A percentile compares a stretch with the other conserved stretches of the same genome.
Conservation (phyloP, 2,113 vertebrate genomes). For the Phalacrocorax aristotelis region DNA sequence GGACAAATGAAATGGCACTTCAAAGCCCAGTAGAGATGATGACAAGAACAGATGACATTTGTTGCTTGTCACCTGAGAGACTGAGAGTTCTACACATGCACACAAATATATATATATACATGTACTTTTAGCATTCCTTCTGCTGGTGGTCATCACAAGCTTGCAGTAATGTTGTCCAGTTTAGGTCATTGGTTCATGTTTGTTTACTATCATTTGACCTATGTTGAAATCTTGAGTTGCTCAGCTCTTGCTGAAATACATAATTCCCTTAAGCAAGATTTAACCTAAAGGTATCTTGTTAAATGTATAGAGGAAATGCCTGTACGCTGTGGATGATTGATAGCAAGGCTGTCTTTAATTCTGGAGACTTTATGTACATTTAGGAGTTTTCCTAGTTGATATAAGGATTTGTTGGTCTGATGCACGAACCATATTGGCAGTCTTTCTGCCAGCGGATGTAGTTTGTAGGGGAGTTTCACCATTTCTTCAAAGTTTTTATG, state of each 20-base stretch:
- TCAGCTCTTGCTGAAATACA: not conserved
- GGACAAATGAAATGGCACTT: not conserved
- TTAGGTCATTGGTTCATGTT: not conserved
- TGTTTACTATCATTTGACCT: slow-evolving; percentile 37
- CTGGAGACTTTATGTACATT: not conserved
- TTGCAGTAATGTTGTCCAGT: not conserved
- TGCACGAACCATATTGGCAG: not conserved
- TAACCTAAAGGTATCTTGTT: not conserved
- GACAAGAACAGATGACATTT: not conserved
- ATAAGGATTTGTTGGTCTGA: not conserved
- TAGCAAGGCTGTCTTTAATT: not conserved
- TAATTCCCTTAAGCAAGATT: not conserved
- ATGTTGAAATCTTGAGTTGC: slow-evolving; percentile 11
- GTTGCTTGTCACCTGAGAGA: not conserved
- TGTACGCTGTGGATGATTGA: not conserved
- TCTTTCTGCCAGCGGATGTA: not conserved
- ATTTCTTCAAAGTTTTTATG: not conserved
- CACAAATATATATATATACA: not conserved
- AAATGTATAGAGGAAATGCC: not conserved
- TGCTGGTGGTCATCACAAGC: not conserved
- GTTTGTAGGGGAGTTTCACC: not conserved
- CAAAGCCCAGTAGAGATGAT: not conserved
- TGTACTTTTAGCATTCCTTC: not conserved
- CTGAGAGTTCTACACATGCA: not conserved
- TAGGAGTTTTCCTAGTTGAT: not conserved